A percentile compares a stretch with the other conserved stretches of the same genome.
Conservation (phyloP, 1,140 invertebrate genomes). For the Anagrus nilaparvatae region DNA sequence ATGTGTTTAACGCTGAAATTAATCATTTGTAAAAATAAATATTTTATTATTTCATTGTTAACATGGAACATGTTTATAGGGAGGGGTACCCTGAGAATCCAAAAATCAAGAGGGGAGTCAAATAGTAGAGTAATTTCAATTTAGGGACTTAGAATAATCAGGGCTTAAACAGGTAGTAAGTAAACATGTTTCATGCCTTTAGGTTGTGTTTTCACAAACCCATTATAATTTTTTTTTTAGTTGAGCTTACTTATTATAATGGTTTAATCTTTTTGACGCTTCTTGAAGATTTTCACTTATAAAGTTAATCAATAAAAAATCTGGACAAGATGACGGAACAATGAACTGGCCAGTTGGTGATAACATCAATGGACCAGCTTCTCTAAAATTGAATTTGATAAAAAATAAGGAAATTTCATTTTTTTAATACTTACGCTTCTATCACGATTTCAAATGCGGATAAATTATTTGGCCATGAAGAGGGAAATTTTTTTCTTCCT, state of each 20-base stretch:
- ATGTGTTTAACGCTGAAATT: conserved; percentile 63
- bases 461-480: conserved; percentile 58
- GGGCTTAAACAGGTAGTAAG: background rate
- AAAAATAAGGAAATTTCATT: conserved; percentile 3
- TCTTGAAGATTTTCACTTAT: conserved; percentile 66
- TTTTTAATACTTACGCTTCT: conserved; percentile 60
- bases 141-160: too few relatives aligned
- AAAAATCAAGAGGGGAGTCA: too few relatives aligned
- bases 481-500: conserved; percentile 56
- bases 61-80: too few relatives aligned
- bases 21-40: conserved; percentile 13
- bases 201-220: background rate
- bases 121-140: too few relatives aligned
- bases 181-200: background rate
- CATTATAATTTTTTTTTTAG: conserved; percentile 6
- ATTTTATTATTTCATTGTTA: background rate
- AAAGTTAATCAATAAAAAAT: conserved; percentile 72
- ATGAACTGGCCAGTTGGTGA: conserved; percentile 88
- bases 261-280: conserved; percentile 55
- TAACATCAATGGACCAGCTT: conserved; percentile 85
- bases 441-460: conserved; percentile 76
- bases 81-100: too few relatives aligned
- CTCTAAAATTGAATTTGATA: conserved; percentile 44
- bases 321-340: conserved; percentile 79
- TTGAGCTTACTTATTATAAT: conserved; percentile 62